Evolutionary conservation across 2,797 vertebrate genomes (phyloP).

Genomic region (Dendrocincla tyrannina): DNA sequence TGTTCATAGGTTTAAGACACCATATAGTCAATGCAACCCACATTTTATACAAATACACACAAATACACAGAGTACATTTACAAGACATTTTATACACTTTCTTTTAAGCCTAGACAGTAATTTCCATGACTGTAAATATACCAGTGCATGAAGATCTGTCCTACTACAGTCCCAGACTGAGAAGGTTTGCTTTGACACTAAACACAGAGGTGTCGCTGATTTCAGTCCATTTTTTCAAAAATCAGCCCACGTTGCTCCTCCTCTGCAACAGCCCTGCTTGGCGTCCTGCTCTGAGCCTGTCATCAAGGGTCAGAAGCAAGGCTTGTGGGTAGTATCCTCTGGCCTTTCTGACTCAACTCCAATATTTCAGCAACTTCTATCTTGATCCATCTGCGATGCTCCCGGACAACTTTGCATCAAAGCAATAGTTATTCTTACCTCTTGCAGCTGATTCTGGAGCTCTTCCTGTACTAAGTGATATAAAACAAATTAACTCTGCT

Average conservation of each 20-base stretch:
- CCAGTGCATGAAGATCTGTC: neutral
- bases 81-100: neutral
- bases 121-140: neutral
- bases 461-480: neutral
- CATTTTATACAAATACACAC: accelerated
- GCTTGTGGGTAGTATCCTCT: neutral
- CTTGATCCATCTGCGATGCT: neutral
- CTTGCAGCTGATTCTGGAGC: neutral
- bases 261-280: neutral
- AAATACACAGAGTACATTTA: neutral
- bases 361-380: neutral
- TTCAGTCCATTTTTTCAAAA: neutral
- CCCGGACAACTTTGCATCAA: neutral
- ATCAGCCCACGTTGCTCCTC: neutral
- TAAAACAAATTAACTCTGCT: neutral
- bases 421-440: neutral
- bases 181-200: neutral
- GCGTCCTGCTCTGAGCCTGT: neutral
- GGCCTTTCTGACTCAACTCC: neutral
- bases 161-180: neutral
- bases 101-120: neutral
- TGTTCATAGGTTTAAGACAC: neutral
- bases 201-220: neutral
- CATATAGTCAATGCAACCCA: neutral
- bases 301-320: neutral